Base-by-base conservation (phyloP, 1,140 invertebrate genomes). In the Brachionus paranguensis region DNA sequence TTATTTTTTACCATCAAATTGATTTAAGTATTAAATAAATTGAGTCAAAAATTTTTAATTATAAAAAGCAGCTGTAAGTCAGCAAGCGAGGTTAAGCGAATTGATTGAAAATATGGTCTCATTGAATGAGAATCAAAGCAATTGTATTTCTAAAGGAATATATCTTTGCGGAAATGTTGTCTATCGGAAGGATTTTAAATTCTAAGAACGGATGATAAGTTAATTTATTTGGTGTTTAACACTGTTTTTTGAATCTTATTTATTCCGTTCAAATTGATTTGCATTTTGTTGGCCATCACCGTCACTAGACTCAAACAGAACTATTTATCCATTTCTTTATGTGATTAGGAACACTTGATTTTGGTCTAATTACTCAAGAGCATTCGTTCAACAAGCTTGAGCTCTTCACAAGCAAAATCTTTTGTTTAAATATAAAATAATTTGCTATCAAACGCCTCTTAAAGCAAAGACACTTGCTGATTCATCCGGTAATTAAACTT, bases 371-470 rank as follows among this genome's bases (percentile, higher is more conserved):
- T 72, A 41, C 41, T 72, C 33, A 72, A 72, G 68, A 72, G 68
- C 33, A 43, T 43, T 72, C 33, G 37, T 41, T 43, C 33, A 72
- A 72, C 33, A 68, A 68, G 27, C 24, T 72, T 20, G 37, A 72
- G 33, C 41, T 72, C 33, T 41, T 72, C 33, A 72, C 24, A 37
- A 70, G 17, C 65, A 70, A 53, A 60, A 41, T 72, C 41, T 72
- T 72, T 72, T 72, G 37, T 72, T 72, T 72, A 72, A 68, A 12
- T 5, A 33, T 60, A 60, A 68, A 68, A 70, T 70, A 70, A 70
- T 70, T 70, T 70, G 10, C 29, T 12, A 37, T 41, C 37, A 72
- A 72, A 43, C 41, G 37, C 68, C 68, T 43, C 68, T 72, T 72
- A 60, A 60, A 20, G 37, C 33, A 72, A 72, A 72, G 68, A 72